Base-by-base conservation (phyloP, 1,140 invertebrate genomes). In the Brachionus koreanus region DNA sequence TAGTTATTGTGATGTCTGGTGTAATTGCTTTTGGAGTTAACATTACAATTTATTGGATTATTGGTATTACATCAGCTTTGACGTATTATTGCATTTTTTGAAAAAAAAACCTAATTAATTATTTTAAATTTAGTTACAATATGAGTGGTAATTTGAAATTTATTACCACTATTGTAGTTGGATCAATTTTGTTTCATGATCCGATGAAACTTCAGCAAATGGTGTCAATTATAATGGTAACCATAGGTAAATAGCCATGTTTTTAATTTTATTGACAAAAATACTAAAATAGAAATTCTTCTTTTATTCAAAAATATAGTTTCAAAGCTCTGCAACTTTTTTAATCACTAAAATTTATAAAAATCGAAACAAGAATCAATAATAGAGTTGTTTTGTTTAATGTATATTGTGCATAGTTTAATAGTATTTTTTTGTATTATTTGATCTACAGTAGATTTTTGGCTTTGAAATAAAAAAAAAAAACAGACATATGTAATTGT, bases 91-190 rank as follows among this genome's bases (percentile, higher is more conserved):
- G 65, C 16, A n/a, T n/a, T 67, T 33, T 29, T 29, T 29, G 29
- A 29, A 16, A 74, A 37, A 7, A 33, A 35, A 61, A n/a, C n/a
- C n/a, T n/a, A n/a, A n/a, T n/a, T 39, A 3, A 35, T 33, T n/a
- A 16, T 12, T 35, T 9, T 25, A 46, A 43, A n/a, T 37, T 6
- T 82, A 89, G 87, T 83, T 90, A 90, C 84, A 92, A 92, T 82
- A 91, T 92, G 90, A 90, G 91, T 42, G 91, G 91, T 12, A 91
- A 92, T 87, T 85, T 90, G 0, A 92, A 92, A 85, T 91, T 92
- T 84, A 91, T 90, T 84, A 85, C 91, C 35, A 89, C 90, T 5
- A 85, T 92, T 9, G 77, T 91, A 42, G 90, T 90, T 42, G 91
- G 91, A 39, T 90, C 88, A 29, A 46, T 91, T 0, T 69, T 92